phyloP scores from a whole-genome alignment of 2,888 invertebrate species.

The Sarcophaga rosellei region DNA sequence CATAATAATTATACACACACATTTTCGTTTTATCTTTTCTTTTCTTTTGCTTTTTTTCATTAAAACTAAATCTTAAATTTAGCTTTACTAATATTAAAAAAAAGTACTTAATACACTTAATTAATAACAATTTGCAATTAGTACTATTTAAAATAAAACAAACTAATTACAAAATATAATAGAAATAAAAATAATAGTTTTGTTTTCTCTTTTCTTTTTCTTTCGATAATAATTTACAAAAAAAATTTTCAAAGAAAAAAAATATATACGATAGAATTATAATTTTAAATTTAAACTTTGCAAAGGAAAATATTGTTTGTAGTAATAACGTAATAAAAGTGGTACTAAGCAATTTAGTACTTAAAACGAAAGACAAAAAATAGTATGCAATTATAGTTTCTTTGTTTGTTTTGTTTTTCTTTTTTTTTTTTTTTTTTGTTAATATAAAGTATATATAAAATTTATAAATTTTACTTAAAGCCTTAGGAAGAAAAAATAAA shows the following conservation, averaged over 20 bases:
- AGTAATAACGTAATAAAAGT: neutral
- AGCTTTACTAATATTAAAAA: conserved; percentile 61
- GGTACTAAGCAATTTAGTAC: conserved; percentile 27
- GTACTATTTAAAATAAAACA: conserved; percentile 37
- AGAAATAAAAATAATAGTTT: conserved; percentile 20
- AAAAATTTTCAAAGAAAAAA: conserved; percentile 25
- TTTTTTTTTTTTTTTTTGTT: neutral
- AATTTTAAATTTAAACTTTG: neutral
- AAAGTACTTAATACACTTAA: conserved; percentile 60
- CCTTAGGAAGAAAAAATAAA: conserved; percentile 9
- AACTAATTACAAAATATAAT: conserved; percentile 50
- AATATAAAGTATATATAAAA: conserved; percentile 15
- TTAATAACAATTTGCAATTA: conserved; percentile 64
- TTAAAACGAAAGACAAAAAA: neutral
- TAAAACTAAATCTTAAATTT: conserved; percentile 62
- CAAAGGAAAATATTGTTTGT: neutral
- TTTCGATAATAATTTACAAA: conserved; percentile 36
- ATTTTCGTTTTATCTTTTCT: conserved; percentile 25
- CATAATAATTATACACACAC: neutral
- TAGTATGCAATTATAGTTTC: neutral
- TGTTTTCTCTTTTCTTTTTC: neutral
- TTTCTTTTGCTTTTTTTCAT: conserved; percentile 15
- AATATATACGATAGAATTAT: neutral
- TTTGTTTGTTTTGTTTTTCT: neutral
- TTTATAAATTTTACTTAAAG: conserved; percentile 48